phyloP scores from a whole-genome alignment of 2,888 invertebrate genomes.

The Phortica okadai region DNA sequence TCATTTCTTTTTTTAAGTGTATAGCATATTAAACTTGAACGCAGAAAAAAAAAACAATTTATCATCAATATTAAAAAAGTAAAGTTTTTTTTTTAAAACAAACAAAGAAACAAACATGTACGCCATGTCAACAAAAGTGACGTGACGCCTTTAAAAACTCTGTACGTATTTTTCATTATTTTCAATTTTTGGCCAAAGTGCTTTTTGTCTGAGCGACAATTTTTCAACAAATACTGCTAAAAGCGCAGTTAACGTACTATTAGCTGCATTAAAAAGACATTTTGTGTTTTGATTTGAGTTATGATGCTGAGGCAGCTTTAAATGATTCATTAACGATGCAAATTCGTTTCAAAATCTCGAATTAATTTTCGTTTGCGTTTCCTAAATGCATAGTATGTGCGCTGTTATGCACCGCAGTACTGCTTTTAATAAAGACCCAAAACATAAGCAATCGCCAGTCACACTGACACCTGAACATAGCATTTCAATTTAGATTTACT shows the following conservation, averaged over 20 bases:
- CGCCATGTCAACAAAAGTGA: neutral
- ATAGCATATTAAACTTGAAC: neutral
- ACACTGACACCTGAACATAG: no score
- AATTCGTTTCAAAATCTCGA: neutral
- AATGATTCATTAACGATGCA: neutral
- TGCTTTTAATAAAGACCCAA: no score
- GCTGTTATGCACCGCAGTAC: no score
- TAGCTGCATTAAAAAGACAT: neutral
- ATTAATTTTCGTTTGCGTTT: no score
- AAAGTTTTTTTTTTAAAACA: neutral
- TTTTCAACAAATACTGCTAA: neutral
- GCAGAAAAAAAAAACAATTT: neutral
- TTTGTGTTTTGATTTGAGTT: neutral
- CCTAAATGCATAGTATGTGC: no score
- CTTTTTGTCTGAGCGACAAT: neutral
- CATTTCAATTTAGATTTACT: no score
- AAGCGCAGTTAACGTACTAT: neutral
- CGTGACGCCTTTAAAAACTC: neutral
- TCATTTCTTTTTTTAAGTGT: slow-evolving; percentile 3
- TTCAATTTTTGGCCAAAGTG: neutral
- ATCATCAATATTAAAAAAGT: neutral
- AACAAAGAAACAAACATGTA: neutral
- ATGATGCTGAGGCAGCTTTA: neutral
- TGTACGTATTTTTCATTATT: neutral
- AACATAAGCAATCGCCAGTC: no score